Evolutionary conservation across 1,140 invertebrate genomes (phyloP).

Genomic region (Micrasema longulum): DNA sequence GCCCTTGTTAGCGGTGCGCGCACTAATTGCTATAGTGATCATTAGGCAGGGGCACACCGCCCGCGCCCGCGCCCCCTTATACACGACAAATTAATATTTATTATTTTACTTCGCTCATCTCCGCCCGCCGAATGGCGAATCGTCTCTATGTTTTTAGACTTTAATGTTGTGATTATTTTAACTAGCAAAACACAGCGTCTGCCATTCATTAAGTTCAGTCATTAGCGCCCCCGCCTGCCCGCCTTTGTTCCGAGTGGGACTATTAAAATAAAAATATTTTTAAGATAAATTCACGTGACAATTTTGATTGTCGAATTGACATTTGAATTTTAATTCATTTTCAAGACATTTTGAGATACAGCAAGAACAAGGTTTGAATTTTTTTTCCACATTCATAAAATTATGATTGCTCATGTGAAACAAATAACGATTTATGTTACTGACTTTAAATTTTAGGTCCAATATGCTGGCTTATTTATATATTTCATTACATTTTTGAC

Average conservation of each 20-base stretch:
- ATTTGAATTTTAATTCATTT: too few relatives aligned
- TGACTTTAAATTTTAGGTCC: too few relatives aligned
- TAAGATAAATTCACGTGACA: too few relatives aligned
- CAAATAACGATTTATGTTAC: too few relatives aligned
- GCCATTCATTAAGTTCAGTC: not conserved
- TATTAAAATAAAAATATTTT: too few relatives aligned
- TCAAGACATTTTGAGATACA: too few relatives aligned
- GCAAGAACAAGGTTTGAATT: too few relatives aligned
- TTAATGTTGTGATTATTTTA: not conserved
- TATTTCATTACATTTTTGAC: too few relatives aligned
- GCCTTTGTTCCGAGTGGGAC: not conserved
- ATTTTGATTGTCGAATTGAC: too few relatives aligned
- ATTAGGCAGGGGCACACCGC: constrained; percentile 40
- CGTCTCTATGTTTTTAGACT: not conserved
- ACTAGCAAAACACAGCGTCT: not conserved
- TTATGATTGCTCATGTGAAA: too few relatives aligned
- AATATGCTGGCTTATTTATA: too few relatives aligned
- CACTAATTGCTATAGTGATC: constrained; percentile 55
- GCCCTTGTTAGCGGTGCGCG: constrained; percentile 54
- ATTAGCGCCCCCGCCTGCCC: not conserved
- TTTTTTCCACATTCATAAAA: too few relatives aligned
- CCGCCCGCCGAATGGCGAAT: not conserved
- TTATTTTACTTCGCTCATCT: not conserved
- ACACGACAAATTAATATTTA: constrained; percentile 6
- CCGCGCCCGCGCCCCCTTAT: not conserved